Evolutionary conservation across 2,888 invertebrate species (phyloP), one percentile per base, ranked within the genome.

Genomic region (Oegoconia quadripuncta): DNA sequence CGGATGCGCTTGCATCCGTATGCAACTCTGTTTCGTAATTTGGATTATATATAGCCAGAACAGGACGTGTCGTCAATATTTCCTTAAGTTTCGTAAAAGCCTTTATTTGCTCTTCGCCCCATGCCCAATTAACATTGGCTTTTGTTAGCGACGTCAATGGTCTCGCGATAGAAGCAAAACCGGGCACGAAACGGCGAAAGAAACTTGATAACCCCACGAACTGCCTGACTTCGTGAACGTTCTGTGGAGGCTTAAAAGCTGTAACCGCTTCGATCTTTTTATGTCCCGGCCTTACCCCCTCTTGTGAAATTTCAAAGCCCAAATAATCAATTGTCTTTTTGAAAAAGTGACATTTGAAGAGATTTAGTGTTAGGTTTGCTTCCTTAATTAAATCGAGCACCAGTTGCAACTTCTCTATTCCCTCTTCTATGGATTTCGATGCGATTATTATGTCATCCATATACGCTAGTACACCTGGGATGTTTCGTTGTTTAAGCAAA

Each of bases 261-360:
- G 2, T 3, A 3, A 38, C 33, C 5, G 14, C 8, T 11, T 33
- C 4, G 6, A 30, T 33, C 15, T 39, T 39, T 8, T 13, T 23
- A n/a, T 15, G 9, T 1, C 39, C 34, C 3, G 39, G 39, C 28
- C 28, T 7, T 2, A 39, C 22, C 1, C 34, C 34, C 4, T 5
- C 15, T 3, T 11, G 6, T 13, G 14, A 14, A 15, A 39, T 28
- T 12, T 34, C 34, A n/a, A 23, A 34, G 11, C 39, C 39, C 5
- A 39, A 16, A 12, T 34, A 39, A 5, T 39, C 29, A 8, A 39
- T 29, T 9, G 15, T 33, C 3, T 22, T 13, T n/a, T 25, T 22
- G 2, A 34, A 17, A 20, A 39, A 39, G 11, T 29, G 12, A 11
- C 34, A 39, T 13, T 39, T 39, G 1, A 12, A n/a, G 1, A 39